Evolutionary conservation across 2,888 invertebrate species (phyloP), one percentile per base, ranked within the genome.

Genomic region (Lissocephala sabroskyi): DNA sequence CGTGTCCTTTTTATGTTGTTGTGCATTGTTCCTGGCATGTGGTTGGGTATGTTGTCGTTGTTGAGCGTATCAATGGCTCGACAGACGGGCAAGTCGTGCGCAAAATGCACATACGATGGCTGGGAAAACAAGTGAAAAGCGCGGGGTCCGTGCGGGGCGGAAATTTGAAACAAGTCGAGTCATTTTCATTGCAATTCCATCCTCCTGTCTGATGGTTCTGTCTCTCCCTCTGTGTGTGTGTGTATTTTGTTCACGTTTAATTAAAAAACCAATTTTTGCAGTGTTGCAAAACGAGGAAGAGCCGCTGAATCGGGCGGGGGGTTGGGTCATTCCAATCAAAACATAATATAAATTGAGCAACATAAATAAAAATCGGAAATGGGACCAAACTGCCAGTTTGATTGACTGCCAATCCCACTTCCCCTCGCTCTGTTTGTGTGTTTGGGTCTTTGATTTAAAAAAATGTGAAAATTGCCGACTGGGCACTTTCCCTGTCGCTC

Each of bases 221-320:
- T 44, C 17, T 36, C 35, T n/a, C n/a, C n/a, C 5, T 10, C 32
- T 3, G 11, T 32, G 32, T 10, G 7, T 35, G 4, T 35, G 16
- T 18, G 18, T 23, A 17, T 16, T 41, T 50, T 53, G 50, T 55
- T 61, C 50, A 30, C 47, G 56, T 65, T 70, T 70, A 70, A 70
- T 70, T 70, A 70, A 70, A 76, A 70, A 65, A 57, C 53, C 74
- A 62, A 76, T 73, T 65, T 67, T 41, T 52, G 46, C 49, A 50
- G 52, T 42, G 49, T 43, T 43, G 33, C 28, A 30, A 32, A 42
- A 42, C 42, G 2, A 45, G 37, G 55, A 52, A 52, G 62, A 56
- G 75, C 23, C 3, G 4, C 3, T 23, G 23, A 23, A 23, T 5
- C 3, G 7, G 3, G 7, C 23, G 7, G 7, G 23, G 23, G 7